These are phyloP conservation scores for Brenthis daphne DNA, from an alignment of 2,888 invertebrate species.

Conservation along the genomic window DNA sequence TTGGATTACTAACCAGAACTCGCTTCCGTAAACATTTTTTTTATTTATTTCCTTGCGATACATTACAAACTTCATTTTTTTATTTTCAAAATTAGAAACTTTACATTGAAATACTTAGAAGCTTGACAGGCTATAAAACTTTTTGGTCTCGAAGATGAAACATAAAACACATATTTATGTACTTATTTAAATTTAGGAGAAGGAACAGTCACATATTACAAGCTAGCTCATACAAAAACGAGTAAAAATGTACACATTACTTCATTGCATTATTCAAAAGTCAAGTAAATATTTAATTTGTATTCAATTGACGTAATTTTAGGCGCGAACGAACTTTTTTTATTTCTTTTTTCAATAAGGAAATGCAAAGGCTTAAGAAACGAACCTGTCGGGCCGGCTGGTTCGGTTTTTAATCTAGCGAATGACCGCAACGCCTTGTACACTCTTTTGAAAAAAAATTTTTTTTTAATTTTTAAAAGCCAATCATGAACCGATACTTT, in stretches of 20 bases:
- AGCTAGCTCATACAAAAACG: not conserved
- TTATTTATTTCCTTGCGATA: not conserved
- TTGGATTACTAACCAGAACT: not conserved
- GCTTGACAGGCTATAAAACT: too few species aligned
- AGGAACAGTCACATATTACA: not conserved
- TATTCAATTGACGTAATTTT: constrained; percentile 53
- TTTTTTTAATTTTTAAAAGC: too few species aligned
- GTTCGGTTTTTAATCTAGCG: constrained; percentile 59
- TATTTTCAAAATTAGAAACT: too few species aligned
- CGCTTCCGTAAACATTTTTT: constrained; percentile 19
- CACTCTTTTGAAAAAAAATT: too few species aligned
- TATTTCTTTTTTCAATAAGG: constrained; percentile 73
- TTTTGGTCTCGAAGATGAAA: too few species aligned
- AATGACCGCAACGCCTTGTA: too few species aligned
- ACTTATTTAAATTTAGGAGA: too few species aligned
- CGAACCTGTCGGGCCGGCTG: constrained; percentile 69
- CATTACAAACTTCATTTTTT: not conserved
- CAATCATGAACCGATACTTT: too few species aligned
- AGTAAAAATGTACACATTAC: constrained; percentile 8
- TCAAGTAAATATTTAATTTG: constrained; percentile 43
- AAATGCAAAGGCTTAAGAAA: constrained; percentile 76
- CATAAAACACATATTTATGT: too few species aligned
- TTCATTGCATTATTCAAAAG: constrained; percentile 17
- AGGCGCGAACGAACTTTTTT: constrained; percentile 70
- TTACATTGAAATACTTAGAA: too few species aligned